These are phyloP conservation scores for Hippocampus comes DNA, from an alignment of 2,113 vertebrate species.

Conservation along the genomic window DNA sequence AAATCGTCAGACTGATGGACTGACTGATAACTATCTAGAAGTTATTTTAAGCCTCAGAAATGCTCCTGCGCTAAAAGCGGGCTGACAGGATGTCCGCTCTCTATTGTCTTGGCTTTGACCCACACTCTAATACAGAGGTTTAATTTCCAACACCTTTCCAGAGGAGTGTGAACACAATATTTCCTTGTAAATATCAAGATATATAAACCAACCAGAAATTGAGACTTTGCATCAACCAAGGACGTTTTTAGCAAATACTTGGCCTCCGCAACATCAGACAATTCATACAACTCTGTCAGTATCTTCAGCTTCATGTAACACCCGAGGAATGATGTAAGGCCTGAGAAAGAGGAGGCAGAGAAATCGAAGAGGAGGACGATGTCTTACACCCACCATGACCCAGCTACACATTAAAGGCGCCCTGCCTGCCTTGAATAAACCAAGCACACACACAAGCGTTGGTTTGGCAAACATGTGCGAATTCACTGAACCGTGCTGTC, in stretches of 20 bases:
- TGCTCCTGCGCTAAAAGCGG: conserved; percentile 52
- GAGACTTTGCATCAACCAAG: conserved; percentile 23
- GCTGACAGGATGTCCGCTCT: conserved; percentile 55
- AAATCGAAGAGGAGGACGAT: conserved; percentile 48
- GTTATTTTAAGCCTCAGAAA: conserved; percentile 41
- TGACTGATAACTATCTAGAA: neutral
- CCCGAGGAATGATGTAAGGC: conserved; percentile 56
- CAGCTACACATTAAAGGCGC: conserved; percentile 44
- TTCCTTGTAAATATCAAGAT: conserved; percentile 34
- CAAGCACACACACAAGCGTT: conserved; percentile 8
- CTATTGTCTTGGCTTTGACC: conserved; percentile 49
- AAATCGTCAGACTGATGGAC: neutral
- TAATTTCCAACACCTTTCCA: conserved; percentile 49
- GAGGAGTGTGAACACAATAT: conserved; percentile 30
- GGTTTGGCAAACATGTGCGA: conserved; percentile 18
- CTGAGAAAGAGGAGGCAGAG: conserved; percentile 58
- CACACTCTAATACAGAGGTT: conserved; percentile 35
- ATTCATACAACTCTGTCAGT: conserved; percentile 47
- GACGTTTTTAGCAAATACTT: conserved; percentile 7
- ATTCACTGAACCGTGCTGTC: conserved; percentile 10
- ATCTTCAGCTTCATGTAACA: conserved; percentile 38
- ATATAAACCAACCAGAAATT: conserved; percentile 31
- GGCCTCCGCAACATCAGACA: conserved; percentile 24
- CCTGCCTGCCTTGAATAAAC: conserved; percentile 26
- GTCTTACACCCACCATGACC: conserved; percentile 44